phyloP scores from a whole-genome alignment of 2,888 invertebrate species.

The Adela reaumurella region DNA sequence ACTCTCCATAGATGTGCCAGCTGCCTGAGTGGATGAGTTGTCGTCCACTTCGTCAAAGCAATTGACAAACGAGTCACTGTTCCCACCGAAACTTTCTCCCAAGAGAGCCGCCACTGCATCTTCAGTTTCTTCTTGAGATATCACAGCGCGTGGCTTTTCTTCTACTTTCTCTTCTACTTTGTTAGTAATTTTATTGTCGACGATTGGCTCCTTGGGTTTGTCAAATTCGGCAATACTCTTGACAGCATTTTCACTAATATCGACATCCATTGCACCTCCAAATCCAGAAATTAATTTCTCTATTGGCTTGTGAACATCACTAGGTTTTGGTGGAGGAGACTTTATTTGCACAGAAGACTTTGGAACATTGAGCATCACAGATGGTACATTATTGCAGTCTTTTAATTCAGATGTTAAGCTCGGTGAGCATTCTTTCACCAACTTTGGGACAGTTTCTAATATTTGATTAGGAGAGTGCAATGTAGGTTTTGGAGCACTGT shows the following conservation, averaged over 20 bases:
- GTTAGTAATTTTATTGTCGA: slow-evolving; percentile 29
- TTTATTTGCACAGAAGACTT: slow-evolving; percentile 15
- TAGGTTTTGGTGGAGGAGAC: slow-evolving; percentile 21
- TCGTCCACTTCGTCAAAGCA: slow-evolving; percentile 51
- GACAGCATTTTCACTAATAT: slow-evolving; percentile 74
- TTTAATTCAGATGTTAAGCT: no score
- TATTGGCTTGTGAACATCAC: slow-evolving; percentile 20
- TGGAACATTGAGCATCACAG: not conserved
- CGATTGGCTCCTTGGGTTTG: slow-evolving; percentile 14
- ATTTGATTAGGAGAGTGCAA: no score
- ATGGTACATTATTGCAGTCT: no score
- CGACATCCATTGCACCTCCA: slow-evolving; percentile 62
- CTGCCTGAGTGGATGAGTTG: slow-evolving; percentile 42
- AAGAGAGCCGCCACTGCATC: slow-evolving; percentile 86
- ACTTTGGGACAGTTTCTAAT: not conserved
- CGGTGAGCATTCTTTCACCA: not conserved
- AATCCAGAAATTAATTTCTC: slow-evolving; percentile 65
- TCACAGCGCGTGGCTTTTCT: slow-evolving; percentile 76
- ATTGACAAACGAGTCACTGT: slow-evolving; percentile 50
- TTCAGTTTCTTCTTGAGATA: slow-evolving; percentile 90
- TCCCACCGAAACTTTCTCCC: slow-evolving; percentile 79
- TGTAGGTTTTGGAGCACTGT: slow-evolving; percentile 56
- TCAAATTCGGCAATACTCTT: slow-evolving; percentile 69
- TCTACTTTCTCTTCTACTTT: slow-evolving; percentile 60
- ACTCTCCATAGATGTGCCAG: slow-evolving; percentile 37